Evolutionary conservation across 30 jellyfish, hydroid and myxozoan species (phyloP).

Genomic region (Cassiopea andromeda): DNA sequence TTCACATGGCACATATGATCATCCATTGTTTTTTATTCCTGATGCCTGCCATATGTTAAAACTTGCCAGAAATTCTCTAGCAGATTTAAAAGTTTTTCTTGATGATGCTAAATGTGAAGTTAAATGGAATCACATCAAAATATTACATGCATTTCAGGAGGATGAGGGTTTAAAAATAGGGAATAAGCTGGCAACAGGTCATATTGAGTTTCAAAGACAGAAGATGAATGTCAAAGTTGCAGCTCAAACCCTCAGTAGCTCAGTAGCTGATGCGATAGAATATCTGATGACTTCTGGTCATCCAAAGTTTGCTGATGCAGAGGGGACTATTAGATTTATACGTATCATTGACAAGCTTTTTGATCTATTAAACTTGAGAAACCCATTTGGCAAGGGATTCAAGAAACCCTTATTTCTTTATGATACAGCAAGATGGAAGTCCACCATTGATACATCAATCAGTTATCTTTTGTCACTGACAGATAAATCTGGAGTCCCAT

Average conservation of each 20-base stretch:
- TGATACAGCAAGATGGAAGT: constrained; percentile 17
- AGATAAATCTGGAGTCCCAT: constrained; percentile 31
- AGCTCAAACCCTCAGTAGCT: constrained; percentile 49
- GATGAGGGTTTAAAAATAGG: constrained; percentile 38
- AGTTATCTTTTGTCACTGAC: constrained; percentile 24
- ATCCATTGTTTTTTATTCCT: constrained; percentile 20
- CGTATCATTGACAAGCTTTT: constrained; percentile 32
- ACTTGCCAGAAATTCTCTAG: constrained; percentile 59
- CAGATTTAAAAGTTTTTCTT: constrained; percentile 25
- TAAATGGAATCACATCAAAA: constrained; percentile 33
- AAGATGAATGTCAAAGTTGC: constrained; percentile 66
- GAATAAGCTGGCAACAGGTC: constrained; percentile 16
- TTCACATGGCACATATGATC: not conserved
- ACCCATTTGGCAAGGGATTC: constrained; percentile 55
- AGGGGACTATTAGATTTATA: constrained; percentile 43
- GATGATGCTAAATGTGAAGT: constrained; percentile 35
- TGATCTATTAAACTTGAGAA: constrained; percentile 55
- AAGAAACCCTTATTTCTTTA: constrained; percentile 22
- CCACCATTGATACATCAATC: constrained; percentile 11
- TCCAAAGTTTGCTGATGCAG: constrained; percentile 38
- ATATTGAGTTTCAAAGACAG: constrained; percentile 45
- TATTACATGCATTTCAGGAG: constrained; percentile 23
- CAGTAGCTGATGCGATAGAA: constrained; percentile 74
- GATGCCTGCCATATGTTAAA: constrained; percentile 67
- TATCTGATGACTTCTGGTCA: constrained; percentile 20